Percentiles rank a stretch among this genome's conserved stretches.
phyloP scores from a whole-genome alignment of 2,797 vertebrate genomes.

The Xiphorhynchus erythropygius region DNA sequence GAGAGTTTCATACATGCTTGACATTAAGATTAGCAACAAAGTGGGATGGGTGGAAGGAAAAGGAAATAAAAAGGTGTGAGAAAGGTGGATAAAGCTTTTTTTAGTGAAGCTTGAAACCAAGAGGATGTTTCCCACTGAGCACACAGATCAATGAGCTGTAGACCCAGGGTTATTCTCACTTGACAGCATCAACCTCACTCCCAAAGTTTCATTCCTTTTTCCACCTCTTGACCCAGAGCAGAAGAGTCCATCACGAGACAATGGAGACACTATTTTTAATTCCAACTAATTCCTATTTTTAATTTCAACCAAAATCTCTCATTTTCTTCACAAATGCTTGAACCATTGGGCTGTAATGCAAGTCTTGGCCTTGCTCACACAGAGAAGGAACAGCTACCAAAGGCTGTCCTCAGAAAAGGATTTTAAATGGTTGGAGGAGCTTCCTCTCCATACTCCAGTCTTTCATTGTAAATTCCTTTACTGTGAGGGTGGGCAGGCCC shows the following conservation, averaged over 20 bases:
- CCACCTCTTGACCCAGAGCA: neutral
- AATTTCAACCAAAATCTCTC: neutral
- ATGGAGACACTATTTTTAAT: neutral
- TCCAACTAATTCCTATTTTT: neutral
- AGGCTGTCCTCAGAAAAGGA: neutral
- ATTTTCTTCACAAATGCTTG: neutral
- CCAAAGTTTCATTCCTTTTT: neutral
- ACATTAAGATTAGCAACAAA: neutral
- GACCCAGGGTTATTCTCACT: neutral
- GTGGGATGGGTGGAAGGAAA: neutral
- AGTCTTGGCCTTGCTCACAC: neutral
- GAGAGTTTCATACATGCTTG: neutral
- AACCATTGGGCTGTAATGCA: neutral
- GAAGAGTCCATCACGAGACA: rapidly evolving
- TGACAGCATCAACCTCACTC: neutral
- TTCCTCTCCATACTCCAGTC: neutral
- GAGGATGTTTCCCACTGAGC: neutral
- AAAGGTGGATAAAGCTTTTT: neutral
- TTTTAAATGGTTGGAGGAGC: neutral
- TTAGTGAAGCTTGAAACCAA: neutral
- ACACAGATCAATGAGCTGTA: rapidly evolving
- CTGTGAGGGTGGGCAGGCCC: neutral
- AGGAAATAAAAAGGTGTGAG: neutral
- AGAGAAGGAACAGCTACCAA: neutral
- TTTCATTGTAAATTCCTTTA: neutral